Evolutionary conservation across 2,113 vertebrate genomes (phyloP).

Genomic region (Pyrgilauda ruficollis): DNA sequence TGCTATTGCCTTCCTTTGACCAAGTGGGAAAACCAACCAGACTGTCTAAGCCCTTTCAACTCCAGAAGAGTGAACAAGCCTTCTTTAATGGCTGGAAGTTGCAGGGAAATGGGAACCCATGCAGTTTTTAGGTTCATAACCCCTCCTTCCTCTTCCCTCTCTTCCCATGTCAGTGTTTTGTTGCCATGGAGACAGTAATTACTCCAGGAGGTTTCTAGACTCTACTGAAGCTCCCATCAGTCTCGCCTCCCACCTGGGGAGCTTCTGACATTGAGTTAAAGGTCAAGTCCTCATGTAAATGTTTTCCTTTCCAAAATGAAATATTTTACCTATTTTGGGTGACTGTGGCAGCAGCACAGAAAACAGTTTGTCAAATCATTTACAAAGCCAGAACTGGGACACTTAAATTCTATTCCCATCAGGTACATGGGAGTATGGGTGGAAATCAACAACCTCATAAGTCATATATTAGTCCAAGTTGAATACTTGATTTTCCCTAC

Average conservation of each 20-base stretch:
- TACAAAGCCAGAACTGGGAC: conserved; percentile 55
- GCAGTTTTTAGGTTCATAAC: neutral
- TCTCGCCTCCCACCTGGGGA: conserved; percentile 64
- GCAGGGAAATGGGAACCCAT: neutral
- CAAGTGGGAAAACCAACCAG: neutral
- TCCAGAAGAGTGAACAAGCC: neutral
- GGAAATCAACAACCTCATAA: conserved; percentile 29
- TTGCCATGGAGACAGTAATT: conserved; percentile 73
- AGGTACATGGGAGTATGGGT: neutral
- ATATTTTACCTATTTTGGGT: conserved; percentile 75
- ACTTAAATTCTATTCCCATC: conserved; percentile 68
- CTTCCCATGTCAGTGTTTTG: conserved; percentile 22
- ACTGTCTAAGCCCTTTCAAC: neutral
- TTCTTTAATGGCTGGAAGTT: neutral
- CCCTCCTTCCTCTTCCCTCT: neutral
- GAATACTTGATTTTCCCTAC: neutral
- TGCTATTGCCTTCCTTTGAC: neutral
- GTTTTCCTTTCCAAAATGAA: conserved; percentile 71
- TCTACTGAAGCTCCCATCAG: conserved; percentile 64
- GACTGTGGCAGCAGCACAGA: conserved; percentile 57
- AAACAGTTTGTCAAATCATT: conserved; percentile 75
- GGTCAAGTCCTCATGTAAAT: conserved; percentile 73
- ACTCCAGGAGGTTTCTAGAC: conserved; percentile 64
- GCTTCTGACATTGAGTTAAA: conserved; percentile 73
- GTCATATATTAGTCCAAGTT: conserved; percentile 2